Base-by-base conservation (phyloP, 2,888 invertebrate species). In the Eulithis testata region DNA sequence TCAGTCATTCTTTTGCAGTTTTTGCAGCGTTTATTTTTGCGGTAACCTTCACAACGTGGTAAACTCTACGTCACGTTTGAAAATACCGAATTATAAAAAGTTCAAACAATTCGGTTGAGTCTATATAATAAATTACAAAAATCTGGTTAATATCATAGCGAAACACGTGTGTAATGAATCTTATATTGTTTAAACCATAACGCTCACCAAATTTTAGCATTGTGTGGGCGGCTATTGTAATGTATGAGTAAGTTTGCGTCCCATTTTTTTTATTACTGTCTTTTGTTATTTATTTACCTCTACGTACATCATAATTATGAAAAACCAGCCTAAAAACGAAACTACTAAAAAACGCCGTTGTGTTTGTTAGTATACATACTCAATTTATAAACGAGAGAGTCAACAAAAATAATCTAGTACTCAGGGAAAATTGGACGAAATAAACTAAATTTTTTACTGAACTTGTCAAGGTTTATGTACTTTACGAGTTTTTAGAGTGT, bases 121-220 rank as follows among this genome's bases (percentile, higher is more conserved):
- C 74, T 79, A 83, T 81, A 84, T 82, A 82, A 87, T 89, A 88
- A 88, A 88, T 86, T 87, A 87, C 84, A 85, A 64, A 85, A 87
- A 83, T 85, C 88, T 90, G 90, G 83, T 82, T 85, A 82, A 76
- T 82, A 77, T 89, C 89, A 87, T 80, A 79, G 74, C 75, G 73
- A 71, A 79, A 75, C 82, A 71, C 80, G 84, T 85, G 80, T 81
- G 82, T 80, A 85, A 83, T 86, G 79, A 85, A 84, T 81, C 78
- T 78, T 80, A 81, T 45, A 85, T 83, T 80, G 77, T 83, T 82
- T 76, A 76, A 70, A 69, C 63, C 71, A 68, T 68, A 70, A 63
- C 50, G 54, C 54, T 51, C 50, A 63, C 51, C 47, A 45, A 51
- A 53, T 44, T 68, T 62, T 66, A 73, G 76, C 58, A 36, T 64